These are phyloP conservation scores for Cecropterus lyciades DNA, from an alignment of 1,140 invertebrate genomes.

Conservation along the genomic window DNA sequence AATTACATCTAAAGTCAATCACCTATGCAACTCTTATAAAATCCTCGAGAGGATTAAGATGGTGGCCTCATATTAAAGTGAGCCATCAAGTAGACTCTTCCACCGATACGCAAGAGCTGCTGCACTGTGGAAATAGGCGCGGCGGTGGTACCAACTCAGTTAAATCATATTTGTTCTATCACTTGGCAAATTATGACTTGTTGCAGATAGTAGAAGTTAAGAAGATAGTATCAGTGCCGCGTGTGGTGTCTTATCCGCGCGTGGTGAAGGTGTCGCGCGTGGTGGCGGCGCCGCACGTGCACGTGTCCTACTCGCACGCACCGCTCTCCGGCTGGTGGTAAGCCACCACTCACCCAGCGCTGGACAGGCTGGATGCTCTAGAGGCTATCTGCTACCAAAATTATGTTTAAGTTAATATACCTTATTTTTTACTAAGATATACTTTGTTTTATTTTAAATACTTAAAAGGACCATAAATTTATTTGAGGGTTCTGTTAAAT, in stretches of 20 bases:
- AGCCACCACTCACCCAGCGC: conserved; percentile 9
- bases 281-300: conserved; percentile 40
- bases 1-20: too few relatives aligned
- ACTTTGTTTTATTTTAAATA: conserved; percentile 7
- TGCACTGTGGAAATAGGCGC: too few relatives aligned
- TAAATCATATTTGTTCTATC: too few relatives aligned
- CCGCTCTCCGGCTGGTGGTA: conserved; percentile 52
- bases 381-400: conserved; percentile 40
- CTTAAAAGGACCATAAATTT: too few relatives aligned
- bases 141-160: too few relatives aligned
- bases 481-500: too few relatives aligned
- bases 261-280: conserved; percentile 53
- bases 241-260: conserved; percentile 53
- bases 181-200: not conserved
- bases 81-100: too few relatives aligned
- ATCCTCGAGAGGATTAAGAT: too few relatives aligned
- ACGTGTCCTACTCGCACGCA: conserved; percentile 19
- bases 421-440: conserved; percentile 23
- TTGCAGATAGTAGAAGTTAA: conserved; percentile 55
- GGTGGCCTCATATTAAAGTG: too few relatives aligned
- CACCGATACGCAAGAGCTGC: too few relatives aligned
- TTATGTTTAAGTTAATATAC: conserved; percentile 42
- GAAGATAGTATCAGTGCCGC: conserved; percentile 59
- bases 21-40: too few relatives aligned
- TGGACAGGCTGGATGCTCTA: conserved; percentile 14